These are phyloP conservation scores for Hippocampus guttulatus DNA, from an alignment of 2,113 vertebrate genomes.

Conservation along the genomic window DNA sequence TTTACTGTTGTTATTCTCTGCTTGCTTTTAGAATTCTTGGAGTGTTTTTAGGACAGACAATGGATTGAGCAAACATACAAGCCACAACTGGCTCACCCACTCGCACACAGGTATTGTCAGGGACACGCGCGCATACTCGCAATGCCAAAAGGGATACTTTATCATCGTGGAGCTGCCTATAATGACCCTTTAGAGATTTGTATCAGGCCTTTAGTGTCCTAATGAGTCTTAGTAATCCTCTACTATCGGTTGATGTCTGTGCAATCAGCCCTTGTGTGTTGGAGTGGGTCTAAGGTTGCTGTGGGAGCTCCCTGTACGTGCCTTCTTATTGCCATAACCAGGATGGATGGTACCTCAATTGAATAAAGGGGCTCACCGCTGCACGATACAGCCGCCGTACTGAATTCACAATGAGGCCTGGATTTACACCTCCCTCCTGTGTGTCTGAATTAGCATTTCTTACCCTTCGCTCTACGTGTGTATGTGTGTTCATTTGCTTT, in stretches of 20 bases:
- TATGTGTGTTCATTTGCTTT: constrained; percentile 38
- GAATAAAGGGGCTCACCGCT: constrained; percentile 63
- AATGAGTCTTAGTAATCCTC: constrained; percentile 55
- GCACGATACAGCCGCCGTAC: constrained; percentile 58
- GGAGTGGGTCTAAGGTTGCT: constrained; percentile 52
- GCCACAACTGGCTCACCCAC: not conserved
- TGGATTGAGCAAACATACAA: not conserved
- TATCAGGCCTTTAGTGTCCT: constrained; percentile 50
- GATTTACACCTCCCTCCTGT: constrained; percentile 55
- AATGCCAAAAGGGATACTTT: constrained; percentile 35
- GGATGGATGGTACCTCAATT: constrained; percentile 65
- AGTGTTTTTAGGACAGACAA: not conserved
- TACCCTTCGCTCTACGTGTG: constrained; percentile 37
- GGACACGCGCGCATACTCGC: not conserved
- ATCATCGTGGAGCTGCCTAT: constrained; percentile 43
- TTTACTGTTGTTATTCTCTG: not conserved
- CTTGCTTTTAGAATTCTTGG: constrained; percentile 7
- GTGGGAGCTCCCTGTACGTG: constrained; percentile 59
- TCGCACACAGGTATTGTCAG: not conserved
- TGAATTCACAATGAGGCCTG: constrained; percentile 65
- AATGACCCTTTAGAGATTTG: constrained; percentile 54
- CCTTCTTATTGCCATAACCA: constrained; percentile 48
- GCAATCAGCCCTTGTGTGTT: constrained; percentile 56
- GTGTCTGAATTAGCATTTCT: constrained; percentile 62
- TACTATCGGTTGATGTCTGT: constrained; percentile 48